Conservation (phyloP, 1,140 invertebrate genomes). For the Bicyclus anynana region DNA sequence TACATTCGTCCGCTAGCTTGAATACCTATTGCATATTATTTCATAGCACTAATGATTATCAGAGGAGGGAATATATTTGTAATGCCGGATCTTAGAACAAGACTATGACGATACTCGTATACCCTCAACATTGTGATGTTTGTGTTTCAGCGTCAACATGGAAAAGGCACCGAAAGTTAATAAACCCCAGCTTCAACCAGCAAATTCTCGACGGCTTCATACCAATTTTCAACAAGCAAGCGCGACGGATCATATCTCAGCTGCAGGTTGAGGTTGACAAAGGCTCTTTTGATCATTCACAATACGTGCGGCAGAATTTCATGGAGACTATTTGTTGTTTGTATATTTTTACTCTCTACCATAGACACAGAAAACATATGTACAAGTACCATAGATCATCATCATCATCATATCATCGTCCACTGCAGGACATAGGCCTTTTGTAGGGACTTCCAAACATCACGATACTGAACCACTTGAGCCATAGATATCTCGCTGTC, state of each 20-base stretch:
- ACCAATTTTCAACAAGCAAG: constrained; percentile 87
- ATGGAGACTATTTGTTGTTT: constrained; percentile 90
- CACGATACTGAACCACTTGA: too few relatives aligned
- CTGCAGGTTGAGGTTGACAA: constrained; percentile 77
- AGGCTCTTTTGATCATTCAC: constrained; percentile 82
- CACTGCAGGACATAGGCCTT: too few relatives aligned
- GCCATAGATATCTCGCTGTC: too few relatives aligned
- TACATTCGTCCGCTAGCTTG: too few relatives aligned
- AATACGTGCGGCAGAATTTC: constrained; percentile 85
- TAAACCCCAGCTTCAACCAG: constrained; percentile 95
- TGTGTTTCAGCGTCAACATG: constrained; percentile 31
- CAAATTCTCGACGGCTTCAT: constrained; percentile 90
- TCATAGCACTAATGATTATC: too few relatives aligned
- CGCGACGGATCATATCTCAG: constrained; percentile 80
- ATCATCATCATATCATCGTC: background rate
- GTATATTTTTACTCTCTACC: constrained; percentile 20
- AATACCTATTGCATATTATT: too few relatives aligned
- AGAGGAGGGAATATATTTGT: too few relatives aligned
- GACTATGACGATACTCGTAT: too few relatives aligned
- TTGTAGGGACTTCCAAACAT: too few relatives aligned
- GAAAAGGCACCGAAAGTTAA: constrained; percentile 74
- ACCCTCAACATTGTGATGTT: too few relatives aligned
- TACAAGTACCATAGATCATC: background rate
- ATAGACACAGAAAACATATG: background rate
- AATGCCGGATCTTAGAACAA: too few relatives aligned